phyloP scores from a whole-genome alignment of 2,113 vertebrate species.

The Rutilus rutilus region DNA sequence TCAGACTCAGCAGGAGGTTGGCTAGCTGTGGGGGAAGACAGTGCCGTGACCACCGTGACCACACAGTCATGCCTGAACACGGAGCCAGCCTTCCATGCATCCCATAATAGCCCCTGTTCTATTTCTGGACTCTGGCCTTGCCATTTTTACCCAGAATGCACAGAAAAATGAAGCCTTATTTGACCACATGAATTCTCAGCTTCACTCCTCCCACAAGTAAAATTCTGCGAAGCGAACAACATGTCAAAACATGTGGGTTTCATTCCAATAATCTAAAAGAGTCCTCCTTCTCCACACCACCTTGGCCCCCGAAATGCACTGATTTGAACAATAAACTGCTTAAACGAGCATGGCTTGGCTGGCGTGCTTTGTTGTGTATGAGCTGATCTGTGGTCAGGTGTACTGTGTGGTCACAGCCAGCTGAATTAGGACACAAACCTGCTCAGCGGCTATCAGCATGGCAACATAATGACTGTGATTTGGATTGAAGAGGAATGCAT shows the following conservation, averaged over 20 bases:
- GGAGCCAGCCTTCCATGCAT: slow-evolving; percentile 30
- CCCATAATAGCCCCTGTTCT: slow-evolving; percentile 36
- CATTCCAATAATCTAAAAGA: slow-evolving; percentile 34
- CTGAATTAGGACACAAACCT: slow-evolving; percentile 49
- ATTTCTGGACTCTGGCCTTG: slow-evolving; percentile 20
- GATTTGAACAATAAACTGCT: slow-evolving; percentile 20
- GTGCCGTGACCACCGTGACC: slow-evolving; percentile 32
- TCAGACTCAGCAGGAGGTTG: slow-evolving; percentile 36
- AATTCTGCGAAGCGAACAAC: slow-evolving; percentile 25
- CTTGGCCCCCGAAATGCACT: not conserved
- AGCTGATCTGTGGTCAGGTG: slow-evolving; percentile 33
- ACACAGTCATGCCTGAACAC: slow-evolving; percentile 36
- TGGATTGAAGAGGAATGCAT: slow-evolving; percentile 50
- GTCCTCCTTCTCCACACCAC: not conserved
- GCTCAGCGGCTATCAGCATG: slow-evolving; percentile 48
- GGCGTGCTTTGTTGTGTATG: not conserved
- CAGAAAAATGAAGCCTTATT: slow-evolving; percentile 43
- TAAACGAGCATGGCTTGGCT: slow-evolving; percentile 11
- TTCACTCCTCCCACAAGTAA: slow-evolving; percentile 27
- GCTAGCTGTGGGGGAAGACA: slow-evolving; percentile 25
- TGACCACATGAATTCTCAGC: slow-evolving; percentile 34
- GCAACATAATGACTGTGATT: slow-evolving; percentile 58
- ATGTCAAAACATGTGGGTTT: slow-evolving; percentile 45
- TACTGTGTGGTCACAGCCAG: slow-evolving; percentile 21
- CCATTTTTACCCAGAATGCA: slow-evolving; percentile 26